Evolutionary conservation across 2,113 vertebrate genomes (phyloP).

Genomic region (Scatophagus argus): DNA sequence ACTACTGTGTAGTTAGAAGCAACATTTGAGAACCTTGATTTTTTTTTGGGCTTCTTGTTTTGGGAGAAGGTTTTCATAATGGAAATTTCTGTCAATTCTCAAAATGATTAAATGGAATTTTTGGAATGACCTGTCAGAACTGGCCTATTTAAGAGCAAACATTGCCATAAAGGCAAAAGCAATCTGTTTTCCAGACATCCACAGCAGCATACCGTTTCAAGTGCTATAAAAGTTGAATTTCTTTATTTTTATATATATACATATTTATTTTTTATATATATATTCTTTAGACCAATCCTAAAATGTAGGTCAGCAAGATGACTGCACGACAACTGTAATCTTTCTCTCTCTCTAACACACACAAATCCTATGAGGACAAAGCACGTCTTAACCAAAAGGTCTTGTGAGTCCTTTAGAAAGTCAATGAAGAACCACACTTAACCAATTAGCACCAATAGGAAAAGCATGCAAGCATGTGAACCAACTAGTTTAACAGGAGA

Average conservation of each 20-base stretch:
- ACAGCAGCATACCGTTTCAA: background rate
- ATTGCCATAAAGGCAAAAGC: background rate
- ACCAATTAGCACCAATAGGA: constrained; percentile 62
- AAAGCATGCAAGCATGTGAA: constrained; percentile 64
- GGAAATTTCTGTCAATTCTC: background rate
- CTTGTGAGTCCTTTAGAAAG: constrained; percentile 42
- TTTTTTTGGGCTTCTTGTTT: background rate
- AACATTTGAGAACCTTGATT: background rate
- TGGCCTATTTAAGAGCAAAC: background rate
- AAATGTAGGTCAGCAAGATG: background rate
- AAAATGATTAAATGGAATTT: background rate
- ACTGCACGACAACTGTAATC: background rate
- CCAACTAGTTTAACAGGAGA: constrained; percentile 11
- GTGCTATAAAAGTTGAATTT: background rate
- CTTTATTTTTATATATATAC: too few species aligned
- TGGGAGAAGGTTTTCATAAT: background rate
- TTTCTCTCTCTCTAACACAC: background rate
- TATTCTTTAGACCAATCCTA: background rate
- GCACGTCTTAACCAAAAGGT: background rate
- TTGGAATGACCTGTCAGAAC: background rate
- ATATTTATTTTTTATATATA: too few species aligned
- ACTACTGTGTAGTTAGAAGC: background rate
- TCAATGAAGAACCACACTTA: constrained; percentile 43
- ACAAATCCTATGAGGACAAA: constrained; percentile 14
- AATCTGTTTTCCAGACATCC: background rate